Evolutionary conservation across 2,113 vertebrate species (phyloP).

Genomic region (Speoplatyrhinus poulsoni): DNA sequence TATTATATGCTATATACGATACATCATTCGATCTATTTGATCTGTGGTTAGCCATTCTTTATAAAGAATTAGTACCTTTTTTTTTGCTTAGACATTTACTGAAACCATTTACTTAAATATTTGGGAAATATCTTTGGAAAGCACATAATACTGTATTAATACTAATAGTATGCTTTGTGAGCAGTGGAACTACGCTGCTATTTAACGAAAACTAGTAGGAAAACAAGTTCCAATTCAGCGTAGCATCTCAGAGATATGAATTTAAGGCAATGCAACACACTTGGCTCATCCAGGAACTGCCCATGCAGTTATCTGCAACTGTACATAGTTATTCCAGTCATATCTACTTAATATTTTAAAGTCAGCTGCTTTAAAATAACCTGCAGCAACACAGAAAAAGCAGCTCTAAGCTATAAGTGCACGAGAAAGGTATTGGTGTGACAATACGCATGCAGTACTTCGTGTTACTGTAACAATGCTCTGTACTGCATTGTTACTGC

Average conservation of each 20-base stretch:
- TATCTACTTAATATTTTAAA: background rate
- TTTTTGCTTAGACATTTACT: background rate
- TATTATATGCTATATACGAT: no score
- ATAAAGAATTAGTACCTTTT: background rate
- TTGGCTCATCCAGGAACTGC: slow-evolving; percentile 1
- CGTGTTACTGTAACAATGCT: background rate
- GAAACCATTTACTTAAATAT: background rate
- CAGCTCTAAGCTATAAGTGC: background rate
- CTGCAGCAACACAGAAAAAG: slow-evolving; percentile 1
- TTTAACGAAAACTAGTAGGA: background rate
- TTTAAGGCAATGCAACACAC: background rate
- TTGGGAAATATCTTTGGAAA: background rate
- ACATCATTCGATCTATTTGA: background rate
- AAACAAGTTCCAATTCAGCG: background rate
- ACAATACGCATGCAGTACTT: background rate
- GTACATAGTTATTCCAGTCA: background rate
- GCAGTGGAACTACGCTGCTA: background rate
- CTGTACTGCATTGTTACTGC: background rate
- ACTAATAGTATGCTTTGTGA: background rate
- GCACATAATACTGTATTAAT: background rate
- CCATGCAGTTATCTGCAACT: background rate
- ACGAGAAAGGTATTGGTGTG: background rate
- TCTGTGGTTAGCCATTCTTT: background rate
- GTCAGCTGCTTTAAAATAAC: background rate
- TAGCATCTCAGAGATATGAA: background rate